These are phyloP conservation scores for Reinhardtius hippoglossoides DNA, from an alignment of 2,113 vertebrate genomes.

Conservation along the genomic window DNA sequence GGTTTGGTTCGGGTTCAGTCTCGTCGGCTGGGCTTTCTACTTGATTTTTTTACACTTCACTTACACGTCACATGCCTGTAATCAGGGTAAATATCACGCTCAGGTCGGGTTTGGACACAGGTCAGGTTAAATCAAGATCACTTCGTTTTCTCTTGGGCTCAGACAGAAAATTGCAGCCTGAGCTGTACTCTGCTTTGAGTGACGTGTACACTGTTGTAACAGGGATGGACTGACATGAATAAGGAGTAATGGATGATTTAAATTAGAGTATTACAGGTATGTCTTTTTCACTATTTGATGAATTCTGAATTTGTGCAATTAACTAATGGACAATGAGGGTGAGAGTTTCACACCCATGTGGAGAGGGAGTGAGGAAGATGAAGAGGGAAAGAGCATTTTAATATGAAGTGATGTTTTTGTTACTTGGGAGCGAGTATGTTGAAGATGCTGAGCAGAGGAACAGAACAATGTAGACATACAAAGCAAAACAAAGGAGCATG, in stretches of 20 bases:
- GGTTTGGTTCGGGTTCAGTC: too few relatives aligned
- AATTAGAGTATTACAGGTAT: background rate
- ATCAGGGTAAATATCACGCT: too few relatives aligned
- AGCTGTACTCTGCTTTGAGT: too few relatives aligned
- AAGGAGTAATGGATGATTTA: background rate
- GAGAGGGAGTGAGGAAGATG: background rate
- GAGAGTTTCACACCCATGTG: background rate
- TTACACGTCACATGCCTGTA: too few relatives aligned
- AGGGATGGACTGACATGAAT: too few relatives aligned
- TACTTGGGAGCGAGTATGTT: conserved; percentile 6
- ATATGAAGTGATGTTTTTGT: conserved; percentile 11
- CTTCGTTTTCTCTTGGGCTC: too few relatives aligned
- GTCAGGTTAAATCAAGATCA: too few relatives aligned
- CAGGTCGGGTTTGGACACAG: too few relatives aligned
- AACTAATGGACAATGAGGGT: background rate
- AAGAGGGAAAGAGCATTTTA: background rate
- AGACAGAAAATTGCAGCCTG: too few relatives aligned
- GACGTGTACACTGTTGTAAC: too few relatives aligned
- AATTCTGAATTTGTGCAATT: background rate
- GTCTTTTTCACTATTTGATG: background rate
- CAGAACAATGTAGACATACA: conserved; percentile 1
- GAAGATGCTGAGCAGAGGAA: background rate
- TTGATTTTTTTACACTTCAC: too few relatives aligned
- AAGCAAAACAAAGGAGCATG: conserved; percentile 31
- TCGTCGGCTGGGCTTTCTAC: too few relatives aligned